Evolutionary conservation across 2,888 invertebrate species (phyloP).

Genomic region (Slavum lentiscoides): DNA sequence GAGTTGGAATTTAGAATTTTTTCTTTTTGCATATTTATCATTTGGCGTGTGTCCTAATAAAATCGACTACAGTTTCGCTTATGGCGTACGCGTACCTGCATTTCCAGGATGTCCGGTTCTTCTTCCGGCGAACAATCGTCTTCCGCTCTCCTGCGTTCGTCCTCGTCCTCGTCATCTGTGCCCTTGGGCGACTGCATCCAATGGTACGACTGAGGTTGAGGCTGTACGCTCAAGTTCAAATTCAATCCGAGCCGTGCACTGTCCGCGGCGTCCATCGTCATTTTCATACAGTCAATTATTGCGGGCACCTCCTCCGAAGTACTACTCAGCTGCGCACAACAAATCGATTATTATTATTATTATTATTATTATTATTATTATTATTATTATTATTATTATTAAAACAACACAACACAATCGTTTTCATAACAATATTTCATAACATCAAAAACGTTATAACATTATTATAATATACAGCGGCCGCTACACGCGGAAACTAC

Average conservation of each 20-base stretch:
- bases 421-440: too few relatives aligned
- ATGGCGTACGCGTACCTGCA: slow-evolving; percentile 23
- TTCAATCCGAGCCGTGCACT: slow-evolving; percentile 35
- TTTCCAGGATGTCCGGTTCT: slow-evolving; percentile 49
- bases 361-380: not conserved
- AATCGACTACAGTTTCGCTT: too few relatives aligned
- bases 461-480: too few relatives aligned
- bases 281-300: slow-evolving; percentile 28
- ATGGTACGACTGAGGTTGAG: slow-evolving; percentile 36
- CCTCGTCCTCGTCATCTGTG: slow-evolving; percentile 41
- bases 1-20: too few relatives aligned
- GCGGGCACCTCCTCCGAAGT: not conserved
- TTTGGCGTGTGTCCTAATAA: too few relatives aligned
- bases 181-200: slow-evolving; percentile 43
- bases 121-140: slow-evolving; percentile 48
- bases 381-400: not conserved
- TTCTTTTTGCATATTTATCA: too few relatives aligned
- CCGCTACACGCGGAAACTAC: too few relatives aligned
- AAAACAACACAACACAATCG: too few relatives aligned
- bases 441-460: too few relatives aligned
- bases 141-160: slow-evolving; percentile 34
- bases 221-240: slow-evolving; percentile 38
- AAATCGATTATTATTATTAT: not conserved
- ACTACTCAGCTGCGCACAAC: slow-evolving; percentile 12
- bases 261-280: slow-evolving; percentile 42